These are phyloP conservation scores for Poicephalus gulielmi DNA, from an alignment of 2,113 vertebrate genomes.

Conservation along the genomic window DNA sequence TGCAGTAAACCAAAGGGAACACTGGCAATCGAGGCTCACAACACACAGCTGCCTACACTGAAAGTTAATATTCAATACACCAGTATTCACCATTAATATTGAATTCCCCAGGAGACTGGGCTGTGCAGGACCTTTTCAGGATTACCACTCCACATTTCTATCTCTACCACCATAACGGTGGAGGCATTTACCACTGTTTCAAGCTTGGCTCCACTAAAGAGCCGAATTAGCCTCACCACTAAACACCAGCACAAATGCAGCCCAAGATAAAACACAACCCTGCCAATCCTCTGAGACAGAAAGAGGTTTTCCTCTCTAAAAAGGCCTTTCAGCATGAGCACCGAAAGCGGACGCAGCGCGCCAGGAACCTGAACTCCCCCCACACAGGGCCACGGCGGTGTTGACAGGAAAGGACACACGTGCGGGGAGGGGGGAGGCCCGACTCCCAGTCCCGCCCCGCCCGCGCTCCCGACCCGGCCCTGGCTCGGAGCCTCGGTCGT, in stretches of 20 bases:
- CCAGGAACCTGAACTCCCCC: background rate
- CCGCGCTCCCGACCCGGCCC: background rate
- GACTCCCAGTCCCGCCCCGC: background rate
- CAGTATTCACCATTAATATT: background rate
- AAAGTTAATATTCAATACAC: background rate
- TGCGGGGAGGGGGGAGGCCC: background rate
- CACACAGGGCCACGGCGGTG: background rate
- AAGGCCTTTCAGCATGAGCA: background rate
- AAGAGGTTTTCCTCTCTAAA: rapidly evolving
- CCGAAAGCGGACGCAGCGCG: constrained; percentile 70
- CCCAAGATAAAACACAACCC: background rate
- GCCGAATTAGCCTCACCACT: background rate
- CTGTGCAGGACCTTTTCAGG: no score
- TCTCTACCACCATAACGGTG: background rate
- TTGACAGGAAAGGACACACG: constrained; percentile 1
- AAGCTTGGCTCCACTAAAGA: background rate
- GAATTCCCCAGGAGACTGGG: background rate
- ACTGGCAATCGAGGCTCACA: background rate
- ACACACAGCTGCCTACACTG: rapidly evolving
- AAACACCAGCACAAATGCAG: rapidly evolving
- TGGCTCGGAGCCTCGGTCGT: background rate
- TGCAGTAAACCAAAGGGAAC: background rate
- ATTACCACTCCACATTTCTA: background rate
- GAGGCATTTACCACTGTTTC: background rate
- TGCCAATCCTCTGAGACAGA: background rate